Conservation (phyloP, 2,888 invertebrate genomes). For the Perizoma affinitatum region DNA sequence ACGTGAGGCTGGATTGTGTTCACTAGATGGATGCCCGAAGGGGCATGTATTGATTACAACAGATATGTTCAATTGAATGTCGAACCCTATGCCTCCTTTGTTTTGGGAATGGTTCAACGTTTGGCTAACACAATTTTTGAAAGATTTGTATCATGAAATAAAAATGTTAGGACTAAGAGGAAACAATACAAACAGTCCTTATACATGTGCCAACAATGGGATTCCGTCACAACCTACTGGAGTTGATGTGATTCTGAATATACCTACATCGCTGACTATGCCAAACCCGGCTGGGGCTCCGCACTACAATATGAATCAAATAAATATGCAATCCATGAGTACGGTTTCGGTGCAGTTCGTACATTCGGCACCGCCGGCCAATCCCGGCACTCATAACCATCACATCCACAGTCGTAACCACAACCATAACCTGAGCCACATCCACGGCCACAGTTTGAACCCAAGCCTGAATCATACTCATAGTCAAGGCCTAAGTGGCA, state of each 20-base stretch:
- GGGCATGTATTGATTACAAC: slow-evolving; percentile 33
- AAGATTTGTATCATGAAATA: slow-evolving; percentile 79
- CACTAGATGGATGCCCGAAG: slow-evolving; percentile 31
- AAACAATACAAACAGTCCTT: slow-evolving; percentile 63
- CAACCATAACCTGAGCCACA: slow-evolving; percentile 26
- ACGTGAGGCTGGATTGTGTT: slow-evolving; percentile 23
- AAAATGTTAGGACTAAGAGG: slow-evolving; percentile 79
- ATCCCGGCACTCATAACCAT: slow-evolving; percentile 29
- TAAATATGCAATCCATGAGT: slow-evolving; percentile 63
- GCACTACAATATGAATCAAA: slow-evolving; percentile 60
- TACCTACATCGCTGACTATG: slow-evolving; percentile 69
- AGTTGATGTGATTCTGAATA: slow-evolving; percentile 66
- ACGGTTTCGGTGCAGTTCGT: slow-evolving; percentile 64
- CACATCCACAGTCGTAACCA: slow-evolving; percentile 31
- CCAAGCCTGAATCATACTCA: slow-evolving; percentile 12
- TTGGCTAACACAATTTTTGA: slow-evolving; percentile 76
- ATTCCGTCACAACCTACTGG: slow-evolving; percentile 59
- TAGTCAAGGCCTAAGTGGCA: slow-evolving; percentile 27
- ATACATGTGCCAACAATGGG: slow-evolving; percentile 65
- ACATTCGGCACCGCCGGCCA: slow-evolving; percentile 43
- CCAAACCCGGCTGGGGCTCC: slow-evolving; percentile 58
- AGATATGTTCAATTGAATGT: slow-evolving; percentile 35
- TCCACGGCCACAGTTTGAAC: slow-evolving; percentile 24
- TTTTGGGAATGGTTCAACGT: slow-evolving; percentile 81
- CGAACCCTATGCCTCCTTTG: slow-evolving; percentile 64